Evolutionary conservation across 1,140 invertebrate species (phyloP).

Genomic region (Philaenus spumarius): DNA sequence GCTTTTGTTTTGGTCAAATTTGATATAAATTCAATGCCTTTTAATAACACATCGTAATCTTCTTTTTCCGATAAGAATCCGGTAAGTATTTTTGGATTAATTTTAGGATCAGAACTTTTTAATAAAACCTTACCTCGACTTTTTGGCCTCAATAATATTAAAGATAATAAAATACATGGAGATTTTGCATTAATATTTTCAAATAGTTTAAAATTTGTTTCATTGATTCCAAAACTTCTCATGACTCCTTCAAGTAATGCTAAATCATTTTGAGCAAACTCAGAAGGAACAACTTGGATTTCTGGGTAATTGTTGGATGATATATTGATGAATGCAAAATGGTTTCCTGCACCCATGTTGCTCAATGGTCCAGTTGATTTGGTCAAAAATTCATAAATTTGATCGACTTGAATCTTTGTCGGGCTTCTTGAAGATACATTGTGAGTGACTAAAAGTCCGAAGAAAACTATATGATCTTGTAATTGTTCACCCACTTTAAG

Average conservation of each 20-base stretch:
- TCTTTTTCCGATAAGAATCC: slow-evolving; percentile 64
- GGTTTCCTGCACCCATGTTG: background rate
- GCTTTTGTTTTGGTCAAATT: too few relatives aligned
- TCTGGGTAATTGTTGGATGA: slow-evolving; percentile 66
- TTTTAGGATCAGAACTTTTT: slow-evolving; percentile 52
- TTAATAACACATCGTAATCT: slow-evolving; percentile 46
- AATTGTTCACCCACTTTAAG: slow-evolving; percentile 72
- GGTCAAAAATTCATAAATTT: slow-evolving; percentile 12
- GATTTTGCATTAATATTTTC: too few relatives aligned
- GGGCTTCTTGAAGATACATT: background rate
- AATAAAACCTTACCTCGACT: slow-evolving; percentile 61
- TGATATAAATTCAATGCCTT: too few relatives aligned
- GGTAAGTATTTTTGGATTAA: slow-evolving; percentile 69
- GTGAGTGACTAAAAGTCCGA: too few relatives aligned
- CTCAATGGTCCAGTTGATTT: background rate
- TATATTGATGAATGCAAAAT: background rate
- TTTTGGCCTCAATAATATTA: slow-evolving; percentile 41
- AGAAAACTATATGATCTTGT: slow-evolving; percentile 66
- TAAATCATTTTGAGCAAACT: slow-evolving; percentile 39
- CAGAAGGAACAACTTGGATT: slow-evolving; percentile 46
- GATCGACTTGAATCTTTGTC: slow-evolving; percentile 57
- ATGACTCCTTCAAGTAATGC: slow-evolving; percentile 48
- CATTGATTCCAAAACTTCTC: too few relatives aligned
- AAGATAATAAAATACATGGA: too few relatives aligned
- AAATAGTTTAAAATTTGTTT: too few relatives aligned